Conservation (phyloP, 2,113 vertebrate species). For the Emydura subglobosa region DNA sequence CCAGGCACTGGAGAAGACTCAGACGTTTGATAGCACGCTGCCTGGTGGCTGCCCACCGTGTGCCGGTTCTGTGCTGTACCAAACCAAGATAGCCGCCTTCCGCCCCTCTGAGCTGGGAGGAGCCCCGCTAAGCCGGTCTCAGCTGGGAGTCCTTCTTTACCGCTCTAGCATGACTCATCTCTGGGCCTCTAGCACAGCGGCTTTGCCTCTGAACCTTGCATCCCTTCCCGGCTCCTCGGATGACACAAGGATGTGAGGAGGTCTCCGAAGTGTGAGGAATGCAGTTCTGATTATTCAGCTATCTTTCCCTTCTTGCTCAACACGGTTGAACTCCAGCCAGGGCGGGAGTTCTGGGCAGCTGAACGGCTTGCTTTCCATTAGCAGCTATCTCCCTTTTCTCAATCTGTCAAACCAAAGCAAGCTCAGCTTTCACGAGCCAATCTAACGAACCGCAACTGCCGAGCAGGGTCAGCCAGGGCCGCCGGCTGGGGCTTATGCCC, state of each 20-base stretch:
- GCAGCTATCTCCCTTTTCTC: neutral
- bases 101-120: neutral
- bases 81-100: neutral
- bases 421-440: neutral
- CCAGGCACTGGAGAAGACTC: neutral
- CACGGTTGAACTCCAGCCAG: neutral
- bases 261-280: neutral
- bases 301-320: neutral
- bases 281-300: neutral
- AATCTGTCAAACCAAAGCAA: neutral
- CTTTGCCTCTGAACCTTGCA: neutral
- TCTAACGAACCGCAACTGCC: neutral
- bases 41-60: neutral
- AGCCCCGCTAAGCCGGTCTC: neutral
- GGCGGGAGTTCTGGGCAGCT: neutral
- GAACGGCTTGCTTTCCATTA: neutral
- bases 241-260: neutral
- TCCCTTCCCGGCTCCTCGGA: neutral
- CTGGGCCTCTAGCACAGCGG: neutral
- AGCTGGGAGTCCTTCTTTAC: neutral
- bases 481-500: neutral
- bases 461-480: neutral
- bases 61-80: neutral
- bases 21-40: neutral
- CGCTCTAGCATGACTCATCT: too few species aligned